Conservation (phyloP, 2,797 vertebrate genomes). For the Chiloscyllium punctatum region DNA sequence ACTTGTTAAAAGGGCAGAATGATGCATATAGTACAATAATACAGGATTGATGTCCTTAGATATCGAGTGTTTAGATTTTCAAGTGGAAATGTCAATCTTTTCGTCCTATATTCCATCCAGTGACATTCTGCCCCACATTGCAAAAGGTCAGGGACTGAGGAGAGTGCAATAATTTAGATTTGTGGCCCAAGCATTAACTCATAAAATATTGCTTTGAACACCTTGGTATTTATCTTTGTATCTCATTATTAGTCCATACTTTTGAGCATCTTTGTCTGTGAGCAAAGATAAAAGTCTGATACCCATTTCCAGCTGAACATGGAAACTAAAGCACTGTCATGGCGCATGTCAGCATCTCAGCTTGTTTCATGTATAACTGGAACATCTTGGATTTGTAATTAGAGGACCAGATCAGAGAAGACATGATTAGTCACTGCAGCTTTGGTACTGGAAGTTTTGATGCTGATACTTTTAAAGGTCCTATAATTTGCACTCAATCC, state of each 20-base stretch:
- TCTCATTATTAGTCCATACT: background rate
- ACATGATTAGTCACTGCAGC: background rate
- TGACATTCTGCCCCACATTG: background rate
- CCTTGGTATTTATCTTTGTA: background rate
- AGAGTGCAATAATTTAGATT: background rate
- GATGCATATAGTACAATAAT: background rate
- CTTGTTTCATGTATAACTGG: background rate
- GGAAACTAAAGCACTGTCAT: background rate
- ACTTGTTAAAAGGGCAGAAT: background rate
- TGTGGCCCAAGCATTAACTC: background rate
- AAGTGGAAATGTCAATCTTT: background rate
- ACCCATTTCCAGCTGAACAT: background rate
- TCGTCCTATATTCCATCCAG: background rate
- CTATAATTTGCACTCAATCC: background rate
- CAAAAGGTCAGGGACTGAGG: background rate
- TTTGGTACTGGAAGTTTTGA: background rate
- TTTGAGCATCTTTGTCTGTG: background rate
- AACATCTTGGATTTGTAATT: background rate
- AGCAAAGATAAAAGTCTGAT: background rate
- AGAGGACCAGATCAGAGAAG: background rate
- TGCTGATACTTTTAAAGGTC: background rate
- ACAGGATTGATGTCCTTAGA: no score
- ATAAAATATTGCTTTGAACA: background rate
- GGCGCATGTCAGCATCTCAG: background rate
- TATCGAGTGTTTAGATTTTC: background rate